phyloP scores from a whole-genome alignment of 1,140 invertebrate species.

The Drosophila equinoxialis region DNA sequence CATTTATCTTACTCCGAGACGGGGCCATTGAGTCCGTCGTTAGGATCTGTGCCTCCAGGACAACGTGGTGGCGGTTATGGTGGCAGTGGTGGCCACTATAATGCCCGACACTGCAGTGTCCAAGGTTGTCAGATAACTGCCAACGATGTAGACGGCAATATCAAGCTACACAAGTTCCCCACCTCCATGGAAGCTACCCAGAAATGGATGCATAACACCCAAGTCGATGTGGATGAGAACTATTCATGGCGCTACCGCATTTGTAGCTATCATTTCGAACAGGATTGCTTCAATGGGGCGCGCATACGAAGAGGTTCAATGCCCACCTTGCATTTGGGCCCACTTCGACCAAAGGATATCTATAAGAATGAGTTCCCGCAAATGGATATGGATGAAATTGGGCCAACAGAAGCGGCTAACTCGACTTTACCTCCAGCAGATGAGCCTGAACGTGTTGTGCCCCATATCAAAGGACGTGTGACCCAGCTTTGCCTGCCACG shows the following conservation, averaged over 20 bases:
- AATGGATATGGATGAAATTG: constrained; percentile 28
- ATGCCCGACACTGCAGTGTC: constrained; percentile 59
- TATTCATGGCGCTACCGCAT: constrained; percentile 71
- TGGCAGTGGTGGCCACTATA: constrained; percentile 29
- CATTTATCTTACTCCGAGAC: constrained; percentile 19
- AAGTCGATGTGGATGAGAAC: constrained; percentile 55
- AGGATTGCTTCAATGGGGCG: constrained; percentile 55
- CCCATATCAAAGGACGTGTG: not conserved
- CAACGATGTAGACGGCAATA: constrained; percentile 36
- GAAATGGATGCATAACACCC: constrained; percentile 74
- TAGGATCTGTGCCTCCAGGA: not conserved
- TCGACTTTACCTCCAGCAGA: not conserved
- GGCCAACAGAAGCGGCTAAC: not conserved
- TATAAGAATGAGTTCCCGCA: constrained; percentile 54
- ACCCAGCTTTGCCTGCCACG: constrained; percentile 37
- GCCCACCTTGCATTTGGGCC: constrained; percentile 60
- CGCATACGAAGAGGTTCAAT: constrained; percentile 57
- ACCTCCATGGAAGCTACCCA: constrained; percentile 39
- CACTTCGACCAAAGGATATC: constrained; percentile 37
- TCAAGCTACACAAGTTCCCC: constrained; percentile 71
- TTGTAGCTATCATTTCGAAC: constrained; percentile 65
- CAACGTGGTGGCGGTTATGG: not conserved
- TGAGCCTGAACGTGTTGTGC: not conserved
- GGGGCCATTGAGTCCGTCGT: not conserved
- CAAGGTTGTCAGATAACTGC: constrained; percentile 52